phyloP scores from a whole-genome alignment of 1,140 invertebrate genomes.

The Drosophila nigromelanica region DNA sequence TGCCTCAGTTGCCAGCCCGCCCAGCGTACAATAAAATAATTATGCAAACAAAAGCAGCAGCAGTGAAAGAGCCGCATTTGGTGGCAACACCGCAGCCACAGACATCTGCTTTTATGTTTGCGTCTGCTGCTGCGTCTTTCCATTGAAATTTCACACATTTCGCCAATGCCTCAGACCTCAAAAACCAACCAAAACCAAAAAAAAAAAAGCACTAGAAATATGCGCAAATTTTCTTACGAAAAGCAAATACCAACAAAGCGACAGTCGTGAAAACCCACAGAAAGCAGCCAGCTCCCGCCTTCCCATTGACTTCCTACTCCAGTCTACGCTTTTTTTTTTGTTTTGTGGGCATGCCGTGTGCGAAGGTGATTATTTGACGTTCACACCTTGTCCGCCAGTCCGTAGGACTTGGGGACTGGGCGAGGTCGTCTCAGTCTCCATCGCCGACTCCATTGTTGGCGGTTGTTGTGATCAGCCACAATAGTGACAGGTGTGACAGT shows the following conservation, averaged over 20 bases:
- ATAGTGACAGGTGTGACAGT: constrained; percentile 80
- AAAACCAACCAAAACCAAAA: constrained; percentile 11
- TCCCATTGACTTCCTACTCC: constrained; percentile 16
- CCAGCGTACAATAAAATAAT: constrained; percentile 71
- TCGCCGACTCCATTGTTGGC: constrained; percentile 51
- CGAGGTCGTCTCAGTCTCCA: constrained; percentile 36
- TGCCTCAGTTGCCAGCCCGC: constrained; percentile 5
- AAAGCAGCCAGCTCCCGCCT: constrained; percentile 5
- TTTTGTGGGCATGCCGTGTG: constrained; percentile 59
- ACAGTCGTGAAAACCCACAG: constrained; percentile 28
- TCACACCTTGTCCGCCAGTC: constrained; percentile 67
- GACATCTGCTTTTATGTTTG: constrained; percentile 19
- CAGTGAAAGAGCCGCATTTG: constrained; percentile 27
- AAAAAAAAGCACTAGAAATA: constrained; percentile 27
- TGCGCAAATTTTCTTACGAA: constrained; percentile 67
- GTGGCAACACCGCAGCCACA: constrained; percentile 26
- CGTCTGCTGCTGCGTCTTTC: constrained; percentile 42
- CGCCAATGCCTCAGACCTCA: constrained; percentile 5
- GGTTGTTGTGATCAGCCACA: constrained; percentile 80
- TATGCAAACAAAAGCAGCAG: constrained; percentile 66
- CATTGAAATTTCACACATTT: constrained; percentile 74
- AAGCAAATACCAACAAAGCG: constrained; percentile 55
- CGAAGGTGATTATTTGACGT: constrained; percentile 78
- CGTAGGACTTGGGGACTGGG: constrained; percentile 29
- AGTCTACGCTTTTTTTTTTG: not conserved